These are phyloP conservation scores for Lasioglossum calceatum DNA, from an alignment of 2,888 invertebrate species.

Conservation along the genomic window DNA sequence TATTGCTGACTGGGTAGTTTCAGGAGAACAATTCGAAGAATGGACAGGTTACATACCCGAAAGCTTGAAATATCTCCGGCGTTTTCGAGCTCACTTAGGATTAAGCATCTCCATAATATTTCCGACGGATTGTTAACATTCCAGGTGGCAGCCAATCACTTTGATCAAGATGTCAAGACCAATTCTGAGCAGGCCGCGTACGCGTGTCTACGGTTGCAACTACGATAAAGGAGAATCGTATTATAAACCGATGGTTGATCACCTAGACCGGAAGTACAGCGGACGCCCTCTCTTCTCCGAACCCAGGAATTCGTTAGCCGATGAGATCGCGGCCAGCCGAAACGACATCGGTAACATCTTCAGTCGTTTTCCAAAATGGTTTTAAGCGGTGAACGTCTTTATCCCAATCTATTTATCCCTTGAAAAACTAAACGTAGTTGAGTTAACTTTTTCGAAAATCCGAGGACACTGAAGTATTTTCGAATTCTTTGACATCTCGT, in stretches of 20 bases:
- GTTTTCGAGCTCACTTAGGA: neutral
- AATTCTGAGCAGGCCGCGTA: conserved; percentile 88
- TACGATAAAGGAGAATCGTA: conserved; percentile 94
- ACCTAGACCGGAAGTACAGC: conserved; percentile 90
- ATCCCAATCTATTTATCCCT: conserved; percentile 46
- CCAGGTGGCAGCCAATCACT: conserved; percentile 52
- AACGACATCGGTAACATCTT: conserved; percentile 84
- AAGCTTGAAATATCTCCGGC: neutral
- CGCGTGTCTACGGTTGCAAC: conserved; percentile 94
- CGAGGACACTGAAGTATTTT: conserved; percentile 45
- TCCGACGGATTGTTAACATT: conserved; percentile 28
- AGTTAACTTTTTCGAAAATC: conserved; percentile 56
- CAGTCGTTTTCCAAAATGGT: conserved; percentile 84
- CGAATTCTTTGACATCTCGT: conserved; percentile 27
- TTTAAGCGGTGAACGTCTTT: conserved; percentile 78
- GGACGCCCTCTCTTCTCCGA: conserved; percentile 84
- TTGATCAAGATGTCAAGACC: conserved; percentile 81
- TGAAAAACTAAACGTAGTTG: conserved; percentile 45
- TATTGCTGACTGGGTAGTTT: neutral
- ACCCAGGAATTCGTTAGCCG: conserved; percentile 84
- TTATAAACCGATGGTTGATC: conserved; percentile 91
- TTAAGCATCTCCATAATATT: neutral
- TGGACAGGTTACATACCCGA: neutral
- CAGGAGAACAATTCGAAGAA: neutral
- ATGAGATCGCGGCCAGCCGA: conserved; percentile 85